Percentiles rank a stretch among this genome's conserved stretches.
phyloP scores from a whole-genome alignment of 2,797 vertebrate genomes.

The Babyrousa celebensis region DNA sequence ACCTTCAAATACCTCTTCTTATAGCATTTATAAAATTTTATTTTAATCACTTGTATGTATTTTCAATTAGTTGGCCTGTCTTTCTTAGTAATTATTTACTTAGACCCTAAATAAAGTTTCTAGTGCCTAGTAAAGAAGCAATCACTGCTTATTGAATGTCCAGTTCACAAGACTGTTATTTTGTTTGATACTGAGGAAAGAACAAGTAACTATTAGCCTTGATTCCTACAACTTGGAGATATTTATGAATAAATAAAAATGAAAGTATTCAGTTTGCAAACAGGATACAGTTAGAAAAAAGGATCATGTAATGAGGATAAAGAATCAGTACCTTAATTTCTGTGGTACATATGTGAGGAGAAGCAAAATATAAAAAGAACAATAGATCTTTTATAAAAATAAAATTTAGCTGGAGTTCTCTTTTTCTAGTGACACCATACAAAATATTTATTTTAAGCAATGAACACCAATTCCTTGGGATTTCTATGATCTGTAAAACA shows the following conservation, averaged over 20 bases:
- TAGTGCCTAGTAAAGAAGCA: neutral
- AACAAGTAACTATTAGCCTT: neutral
- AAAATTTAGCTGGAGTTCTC: conserved; percentile 65
- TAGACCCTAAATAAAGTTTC: neutral
- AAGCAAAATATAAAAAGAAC: conserved; percentile 82
- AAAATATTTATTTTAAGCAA: conserved; percentile 83
- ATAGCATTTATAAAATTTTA: neutral
- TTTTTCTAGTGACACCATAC: conserved; percentile 72
- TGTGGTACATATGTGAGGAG: conserved; percentile 84
- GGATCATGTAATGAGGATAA: conserved; percentile 16
- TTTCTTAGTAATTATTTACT: neutral
- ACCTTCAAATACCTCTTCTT: neutral
- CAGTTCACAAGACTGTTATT: neutral
- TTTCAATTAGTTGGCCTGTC: conserved; percentile 30
- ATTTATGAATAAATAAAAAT: neutral
- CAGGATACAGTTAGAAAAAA: conserved; percentile 10
- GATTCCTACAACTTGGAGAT: neutral
- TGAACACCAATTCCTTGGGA: conserved; percentile 73
- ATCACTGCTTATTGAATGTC: neutral
- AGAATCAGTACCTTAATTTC: conserved; percentile 78
- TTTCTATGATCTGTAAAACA: conserved; percentile 80
- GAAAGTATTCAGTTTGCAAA: neutral
- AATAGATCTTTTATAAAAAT: conserved; percentile 79
- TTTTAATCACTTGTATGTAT: neutral
- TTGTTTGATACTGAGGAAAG: conserved; percentile 6